A percentile compares a stretch with the other conserved stretches of the same genome.
Conservation (phyloP, 2,797 vertebrate genomes). For the Coregonus ussuriensis region DNA sequence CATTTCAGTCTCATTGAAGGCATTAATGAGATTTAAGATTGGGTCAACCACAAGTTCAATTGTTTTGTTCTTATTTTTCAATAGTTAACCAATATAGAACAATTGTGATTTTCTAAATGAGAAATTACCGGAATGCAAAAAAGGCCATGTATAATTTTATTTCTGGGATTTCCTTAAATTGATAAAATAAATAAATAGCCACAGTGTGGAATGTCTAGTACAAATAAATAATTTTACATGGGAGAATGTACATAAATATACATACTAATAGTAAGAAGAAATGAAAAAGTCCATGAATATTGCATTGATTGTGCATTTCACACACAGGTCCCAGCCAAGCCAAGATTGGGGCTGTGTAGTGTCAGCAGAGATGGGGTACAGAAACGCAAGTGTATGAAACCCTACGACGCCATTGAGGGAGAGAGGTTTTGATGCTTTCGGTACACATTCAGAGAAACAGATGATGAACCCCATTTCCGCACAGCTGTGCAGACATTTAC, state of each 20-base stretch:
- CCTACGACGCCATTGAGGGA: slow-evolving; percentile 15
- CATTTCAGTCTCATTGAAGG: slow-evolving; percentile 33
- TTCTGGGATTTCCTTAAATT: slow-evolving; percentile 60
- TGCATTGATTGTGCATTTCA: slow-evolving; percentile 90
- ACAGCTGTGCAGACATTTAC: slow-evolving; percentile 68
- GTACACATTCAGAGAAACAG: slow-evolving; percentile 62
- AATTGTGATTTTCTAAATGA: slow-evolving; percentile 1
- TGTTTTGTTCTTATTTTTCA: slow-evolving; percentile 27
- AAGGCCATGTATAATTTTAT: slow-evolving; percentile 49
- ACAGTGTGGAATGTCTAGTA: slow-evolving; percentile 77
- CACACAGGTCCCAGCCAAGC: slow-evolving; percentile 73
- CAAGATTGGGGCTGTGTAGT: slow-evolving; percentile 55
- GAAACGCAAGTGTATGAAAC: slow-evolving; percentile 27
- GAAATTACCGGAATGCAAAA: slow-evolving; percentile 66
- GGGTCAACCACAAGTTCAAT: slow-evolving; percentile 11
- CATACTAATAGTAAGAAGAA: slow-evolving; percentile 19
- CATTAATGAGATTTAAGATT: slow-evolving; percentile 15
- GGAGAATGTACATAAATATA: slow-evolving; percentile 74
- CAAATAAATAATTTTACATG: slow-evolving; percentile 83
- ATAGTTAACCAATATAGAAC: background rate
- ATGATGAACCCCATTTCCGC: slow-evolving; percentile 51
- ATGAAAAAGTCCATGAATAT: slow-evolving; percentile 73
- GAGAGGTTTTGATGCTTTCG: slow-evolving; percentile 45
- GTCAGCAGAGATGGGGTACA: slow-evolving; percentile 65
- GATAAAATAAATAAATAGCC: slow-evolving; percentile 89